Conservation (phyloP, 2,888 invertebrate genomes). For the Drosophila acutilabella region DNA sequence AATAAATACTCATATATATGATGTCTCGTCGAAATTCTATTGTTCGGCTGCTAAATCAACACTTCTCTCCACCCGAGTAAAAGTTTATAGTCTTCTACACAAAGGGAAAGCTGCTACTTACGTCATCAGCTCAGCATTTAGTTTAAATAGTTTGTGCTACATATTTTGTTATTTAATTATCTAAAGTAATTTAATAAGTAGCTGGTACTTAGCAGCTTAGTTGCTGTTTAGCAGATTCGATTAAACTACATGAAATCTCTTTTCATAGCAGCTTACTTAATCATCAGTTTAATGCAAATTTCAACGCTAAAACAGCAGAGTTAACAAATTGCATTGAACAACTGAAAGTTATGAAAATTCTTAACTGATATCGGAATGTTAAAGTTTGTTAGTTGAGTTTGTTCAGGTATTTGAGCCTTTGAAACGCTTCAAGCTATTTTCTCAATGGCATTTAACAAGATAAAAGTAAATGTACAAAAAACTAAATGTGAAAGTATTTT, state of each 20-base stretch:
- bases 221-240: not conserved
- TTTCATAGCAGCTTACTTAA: not conserved
- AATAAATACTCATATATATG: constrained; percentile 31
- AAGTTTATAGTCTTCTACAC: not conserved
- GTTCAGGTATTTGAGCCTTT: not conserved
- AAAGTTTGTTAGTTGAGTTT: constrained; percentile 1
- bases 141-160: not conserved
- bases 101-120: not conserved
- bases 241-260: not conserved
- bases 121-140: constrained; percentile 23
- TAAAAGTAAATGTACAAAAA: not conserved
- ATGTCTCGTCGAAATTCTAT: not conserved
- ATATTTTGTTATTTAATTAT: not conserved
- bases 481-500: not conserved
- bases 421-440: not conserved
- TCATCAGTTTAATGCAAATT: not conserved
- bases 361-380: constrained; percentile 4
- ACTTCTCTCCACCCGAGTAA: not conserved
- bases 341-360: constrained; percentile 9
- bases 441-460: not conserved
- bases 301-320: not conserved
- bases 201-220: not conserved
- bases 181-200: too few relatives aligned
- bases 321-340: not conserved
- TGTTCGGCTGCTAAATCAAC: constrained; percentile 12